A percentile compares a stretch with the other conserved stretches of the same genome.
Conservation (phyloP, 2,797 vertebrate species). For the Anguilla obscura region DNA sequence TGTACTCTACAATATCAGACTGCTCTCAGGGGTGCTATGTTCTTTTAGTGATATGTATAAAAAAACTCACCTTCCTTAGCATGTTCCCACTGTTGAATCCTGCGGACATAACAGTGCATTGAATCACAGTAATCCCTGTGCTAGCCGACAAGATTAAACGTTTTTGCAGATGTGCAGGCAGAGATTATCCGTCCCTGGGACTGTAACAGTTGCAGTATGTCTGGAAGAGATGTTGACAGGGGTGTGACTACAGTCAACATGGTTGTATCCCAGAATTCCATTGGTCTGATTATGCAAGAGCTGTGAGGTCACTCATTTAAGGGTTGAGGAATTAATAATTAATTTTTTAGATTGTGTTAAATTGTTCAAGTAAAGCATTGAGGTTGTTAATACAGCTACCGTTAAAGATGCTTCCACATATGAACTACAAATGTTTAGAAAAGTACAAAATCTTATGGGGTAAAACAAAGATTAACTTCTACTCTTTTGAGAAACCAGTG, state of each 20-base stretch:
- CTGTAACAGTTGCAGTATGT: neutral
- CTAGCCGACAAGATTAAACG: neutral
- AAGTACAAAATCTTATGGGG: neutral
- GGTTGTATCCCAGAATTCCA: neutral
- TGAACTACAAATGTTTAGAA: neutral
- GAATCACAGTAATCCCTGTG: conserved; percentile 14
- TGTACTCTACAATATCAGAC: neutral
- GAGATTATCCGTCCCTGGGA: neutral
- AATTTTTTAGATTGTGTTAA: neutral
- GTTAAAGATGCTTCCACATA: neutral
- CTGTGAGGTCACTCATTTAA: neutral
- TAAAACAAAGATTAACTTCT: neutral
- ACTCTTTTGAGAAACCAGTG: neutral
- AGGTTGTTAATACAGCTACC: neutral
- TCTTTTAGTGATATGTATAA: conserved; percentile 6
- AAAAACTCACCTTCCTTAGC: conserved; percentile 10
- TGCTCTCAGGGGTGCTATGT: conserved; percentile 7
- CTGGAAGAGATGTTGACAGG: conserved; percentile 11
- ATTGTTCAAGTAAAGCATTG: neutral
- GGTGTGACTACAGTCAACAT: conserved; percentile 1
- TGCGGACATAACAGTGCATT: conserved; percentile 8
- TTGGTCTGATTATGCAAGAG: conserved; percentile 15
- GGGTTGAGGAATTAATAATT: neutral
- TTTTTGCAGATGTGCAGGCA: conserved; percentile 7
- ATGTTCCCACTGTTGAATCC: neutral